Conservation (phyloP, 1,140 invertebrate species). For the Brachionus rubens region DNA sequence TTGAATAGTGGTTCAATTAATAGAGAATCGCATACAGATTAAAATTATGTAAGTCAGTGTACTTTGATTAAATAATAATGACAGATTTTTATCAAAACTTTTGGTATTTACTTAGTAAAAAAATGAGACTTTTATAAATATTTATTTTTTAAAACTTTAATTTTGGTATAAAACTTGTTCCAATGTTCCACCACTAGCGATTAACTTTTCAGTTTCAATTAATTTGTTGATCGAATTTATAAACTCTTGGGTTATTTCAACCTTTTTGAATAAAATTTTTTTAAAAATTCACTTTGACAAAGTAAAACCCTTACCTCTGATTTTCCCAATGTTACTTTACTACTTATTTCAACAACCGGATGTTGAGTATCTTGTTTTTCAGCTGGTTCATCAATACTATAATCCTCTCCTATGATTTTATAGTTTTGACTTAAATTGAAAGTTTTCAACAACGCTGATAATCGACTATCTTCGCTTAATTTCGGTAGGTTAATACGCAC, state of each 20-base stretch:
- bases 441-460: constrained; percentile 11
- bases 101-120: neutral
- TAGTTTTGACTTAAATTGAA: constrained; percentile 30
- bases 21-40: no score
- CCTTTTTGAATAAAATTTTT: neutral
- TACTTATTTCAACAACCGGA: constrained; percentile 5
- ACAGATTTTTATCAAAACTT: no score
- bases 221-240: constrained; percentile 38
- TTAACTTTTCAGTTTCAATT: constrained; percentile 20
- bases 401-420: constrained; percentile 15
- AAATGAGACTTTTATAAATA: no score
- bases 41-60: no score
- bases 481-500: neutral
- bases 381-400: neutral
- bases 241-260: constrained; percentile 44
- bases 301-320: constrained; percentile 2
- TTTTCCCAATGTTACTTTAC: constrained; percentile 20
- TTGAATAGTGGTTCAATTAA: no score
- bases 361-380: neutral
- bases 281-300: neutral
- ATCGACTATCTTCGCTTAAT: constrained; percentile 15
- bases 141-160: no score
- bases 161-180: constrained; percentile 35
- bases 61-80: no score
- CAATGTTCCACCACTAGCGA: neutral